A percentile compares a stretch with the other conserved stretches of the same genome.
These are phyloP conservation scores for Parapristionchus giblindavisi DNA, from an alignment of 2,888 invertebrate genomes.

Conservation along the genomic window DNA sequence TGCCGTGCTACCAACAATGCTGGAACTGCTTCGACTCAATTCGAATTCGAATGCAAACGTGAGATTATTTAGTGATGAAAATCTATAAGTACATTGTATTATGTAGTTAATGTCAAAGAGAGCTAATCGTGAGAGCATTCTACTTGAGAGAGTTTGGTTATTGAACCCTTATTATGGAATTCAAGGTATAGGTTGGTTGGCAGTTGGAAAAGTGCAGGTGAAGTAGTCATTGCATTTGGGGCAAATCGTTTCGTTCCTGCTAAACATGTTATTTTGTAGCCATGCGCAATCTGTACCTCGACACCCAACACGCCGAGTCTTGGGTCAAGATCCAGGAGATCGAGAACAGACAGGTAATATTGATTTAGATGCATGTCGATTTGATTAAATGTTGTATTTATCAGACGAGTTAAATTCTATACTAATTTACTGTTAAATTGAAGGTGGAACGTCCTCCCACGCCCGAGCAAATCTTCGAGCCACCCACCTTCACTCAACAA, in stretches of 20 bases:
- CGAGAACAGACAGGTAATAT: conserved; percentile 76
- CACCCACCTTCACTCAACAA: conserved; percentile 65
- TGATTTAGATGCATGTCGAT: too few relatives aligned
- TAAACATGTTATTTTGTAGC: conserved; percentile 47
- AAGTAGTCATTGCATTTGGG: too few relatives aligned
- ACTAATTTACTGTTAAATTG: too few relatives aligned
- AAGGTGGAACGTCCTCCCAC: conserved; percentile 42
- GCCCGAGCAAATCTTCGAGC: conserved; percentile 67
- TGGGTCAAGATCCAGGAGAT: conserved; percentile 88
- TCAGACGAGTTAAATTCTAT: too few relatives aligned
- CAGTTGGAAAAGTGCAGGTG: too few relatives aligned
- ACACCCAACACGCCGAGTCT: conserved; percentile 91
- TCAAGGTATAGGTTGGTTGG: too few relatives aligned
- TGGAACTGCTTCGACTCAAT: conserved; percentile 86
- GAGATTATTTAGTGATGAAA: background rate
- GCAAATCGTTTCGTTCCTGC: too few relatives aligned
- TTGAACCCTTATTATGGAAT: too few relatives aligned
- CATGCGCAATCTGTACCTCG: conserved; percentile 73
- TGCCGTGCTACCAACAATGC: conserved; percentile 70
- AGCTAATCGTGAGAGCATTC: background rate
- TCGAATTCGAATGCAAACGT: conserved; percentile 76
- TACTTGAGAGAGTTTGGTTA: too few relatives aligned
- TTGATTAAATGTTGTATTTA: too few relatives aligned
- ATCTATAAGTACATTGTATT: background rate
- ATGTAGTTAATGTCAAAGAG: background rate